Evolutionary conservation across 2,888 invertebrate genomes (phyloP).

Genomic region (Steinernema carpocapsae): DNA sequence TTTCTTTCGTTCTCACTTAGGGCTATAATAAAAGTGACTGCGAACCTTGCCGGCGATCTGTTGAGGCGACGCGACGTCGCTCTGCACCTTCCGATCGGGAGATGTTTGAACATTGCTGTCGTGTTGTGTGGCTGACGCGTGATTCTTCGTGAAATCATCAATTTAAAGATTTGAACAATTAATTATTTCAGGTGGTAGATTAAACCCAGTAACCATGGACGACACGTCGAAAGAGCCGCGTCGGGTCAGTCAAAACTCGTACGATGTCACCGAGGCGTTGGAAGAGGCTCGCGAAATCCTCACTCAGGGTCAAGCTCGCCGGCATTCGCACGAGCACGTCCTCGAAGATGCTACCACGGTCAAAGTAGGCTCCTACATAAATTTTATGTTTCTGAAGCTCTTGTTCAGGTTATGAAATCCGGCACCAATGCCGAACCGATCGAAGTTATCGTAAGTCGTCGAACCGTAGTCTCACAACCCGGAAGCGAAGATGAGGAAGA

Average conservation of each 20-base stretch:
- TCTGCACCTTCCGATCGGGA: too few species aligned
- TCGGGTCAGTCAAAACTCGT: slow-evolving; percentile 25
- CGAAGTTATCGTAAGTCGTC: slow-evolving; percentile 42
- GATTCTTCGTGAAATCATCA: too few species aligned
- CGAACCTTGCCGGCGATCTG: too few species aligned
- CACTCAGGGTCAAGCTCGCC: slow-evolving; percentile 43
- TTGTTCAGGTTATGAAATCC: slow-evolving; percentile 38
- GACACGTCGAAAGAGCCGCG: too few species aligned
- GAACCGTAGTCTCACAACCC: slow-evolving; percentile 55
- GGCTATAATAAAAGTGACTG: too few species aligned
- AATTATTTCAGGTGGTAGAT: too few species aligned
- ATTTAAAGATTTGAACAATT: too few species aligned
- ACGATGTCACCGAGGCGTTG: slow-evolving; percentile 52
- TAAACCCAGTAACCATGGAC: too few species aligned
- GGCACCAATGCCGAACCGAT: slow-evolving; percentile 40
- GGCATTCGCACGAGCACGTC: slow-evolving; percentile 46
- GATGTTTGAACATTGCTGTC: too few species aligned
- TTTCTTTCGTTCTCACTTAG: not conserved
- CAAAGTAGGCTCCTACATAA: slow-evolving; percentile 33
- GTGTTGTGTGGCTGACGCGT: too few species aligned
- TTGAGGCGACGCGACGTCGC: too few species aligned
- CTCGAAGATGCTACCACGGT: slow-evolving; percentile 53
- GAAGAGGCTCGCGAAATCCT: slow-evolving; percentile 53
- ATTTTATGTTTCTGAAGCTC: too few species aligned
- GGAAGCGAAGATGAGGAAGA: slow-evolving; percentile 60